Base-by-base conservation (phyloP, 2,797 vertebrate genomes). In the Parambassis ranga region DNA sequence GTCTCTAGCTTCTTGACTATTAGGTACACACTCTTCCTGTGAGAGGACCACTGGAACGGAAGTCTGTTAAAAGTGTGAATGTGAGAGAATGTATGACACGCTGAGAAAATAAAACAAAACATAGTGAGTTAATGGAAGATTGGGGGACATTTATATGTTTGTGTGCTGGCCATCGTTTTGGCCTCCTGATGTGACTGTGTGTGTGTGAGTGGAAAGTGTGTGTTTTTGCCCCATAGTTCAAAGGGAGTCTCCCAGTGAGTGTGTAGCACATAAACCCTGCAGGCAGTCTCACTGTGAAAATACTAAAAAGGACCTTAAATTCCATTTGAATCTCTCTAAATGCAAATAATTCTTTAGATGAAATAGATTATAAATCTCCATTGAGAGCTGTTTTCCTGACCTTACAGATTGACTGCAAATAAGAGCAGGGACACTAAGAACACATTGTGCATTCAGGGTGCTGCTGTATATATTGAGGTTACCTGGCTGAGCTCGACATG, bases 21-120 rank as follows among this genome's bases (percentile, higher is more conserved):
- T 49, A 46, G 39, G 10, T 59, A 27, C 35, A 56, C 55, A 37
- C 31, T 63, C 62, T 83, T 89, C 86, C 85, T 89, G 83, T 84
- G 56, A 67, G 63, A 2, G 30, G 47, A 27, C 44, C 51, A 36
- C 32, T 63, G 65, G 38, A 77, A 49, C 71, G 55, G 49, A 61
- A 52, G 31, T 22, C 32, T 62, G 19, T 27, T n/a, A n/a, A n/a
- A n/a, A n/a, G 64, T 43, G 47, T 52, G 27, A 35, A 22, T 32
- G n/a, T 58, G 35, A 31, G 23, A 28, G 20, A 35, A 46, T 70
- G 26, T 50, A 26, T 57, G 38, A 41, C 31, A 46, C 14, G 10
- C 7, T 32, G 18, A 15, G 8, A 63, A 60, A 13, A 22, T 6
- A 43, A 4, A 10, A 2, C 1, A 14, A 4, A 51, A 50, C 55